Evolutionary conservation across 2,113 vertebrate species (phyloP).

Genomic region (Isichthys henryi): DNA sequence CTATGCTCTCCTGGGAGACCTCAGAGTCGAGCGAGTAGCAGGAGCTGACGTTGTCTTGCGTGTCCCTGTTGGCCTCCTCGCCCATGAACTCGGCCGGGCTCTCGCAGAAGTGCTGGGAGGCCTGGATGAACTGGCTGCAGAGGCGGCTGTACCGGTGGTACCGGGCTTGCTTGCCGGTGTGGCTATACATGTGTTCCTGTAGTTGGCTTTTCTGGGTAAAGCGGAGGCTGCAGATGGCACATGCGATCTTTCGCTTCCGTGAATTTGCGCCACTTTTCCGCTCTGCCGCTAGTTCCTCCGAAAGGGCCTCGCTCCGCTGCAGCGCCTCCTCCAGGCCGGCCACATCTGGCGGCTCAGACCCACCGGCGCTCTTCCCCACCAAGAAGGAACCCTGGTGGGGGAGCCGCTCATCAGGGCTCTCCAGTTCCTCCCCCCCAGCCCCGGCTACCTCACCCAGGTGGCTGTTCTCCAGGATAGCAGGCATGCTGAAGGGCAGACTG

Average conservation of each 20-base stretch:
- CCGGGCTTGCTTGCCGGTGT: conserved; percentile 76
- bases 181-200: conserved; percentile 88
- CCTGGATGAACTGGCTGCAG: conserved; percentile 63
- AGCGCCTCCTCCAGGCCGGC: conserved; percentile 66
- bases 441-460: conserved; percentile 66
- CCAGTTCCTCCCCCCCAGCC: conserved; percentile 49
- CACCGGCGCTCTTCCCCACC: conserved; percentile 50
- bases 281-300: conserved; percentile 69
- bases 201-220: conserved; percentile 84
- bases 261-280: conserved; percentile 77
- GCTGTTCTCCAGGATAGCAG: conserved; percentile 67
- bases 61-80: conserved; percentile 60
- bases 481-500: conserved; percentile 63
- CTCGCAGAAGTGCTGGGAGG: conserved; percentile 66
- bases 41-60: conserved; percentile 76
- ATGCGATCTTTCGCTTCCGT: conserved; percentile 82
- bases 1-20: conserved; percentile 76
- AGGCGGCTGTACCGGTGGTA: conserved; percentile 71
- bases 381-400: conserved; percentile 53
- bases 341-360: conserved; percentile 52
- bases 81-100: conserved; percentile 42
- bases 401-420: conserved; percentile 40
- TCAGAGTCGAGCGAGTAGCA: conserved; percentile 78
- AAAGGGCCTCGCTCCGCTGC: conserved; percentile 72
- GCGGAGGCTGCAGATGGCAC: conserved; percentile 76